Base-by-base conservation (phyloP, 2,797 vertebrate species). In the Cottoperca gobio region DNA sequence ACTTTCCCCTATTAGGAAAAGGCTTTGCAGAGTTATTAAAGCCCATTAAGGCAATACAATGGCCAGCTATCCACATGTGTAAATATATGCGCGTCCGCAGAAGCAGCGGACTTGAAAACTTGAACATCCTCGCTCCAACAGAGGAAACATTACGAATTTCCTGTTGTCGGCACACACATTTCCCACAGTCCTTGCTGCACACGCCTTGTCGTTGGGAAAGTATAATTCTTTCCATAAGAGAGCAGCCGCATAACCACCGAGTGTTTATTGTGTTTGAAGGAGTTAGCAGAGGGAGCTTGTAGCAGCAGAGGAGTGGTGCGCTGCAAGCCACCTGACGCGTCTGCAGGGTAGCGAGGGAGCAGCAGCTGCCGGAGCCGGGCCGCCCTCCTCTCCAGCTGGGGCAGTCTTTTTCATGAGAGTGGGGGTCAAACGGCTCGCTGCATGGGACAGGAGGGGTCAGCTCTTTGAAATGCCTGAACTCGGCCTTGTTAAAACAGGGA, bases 111-210 rank as follows among this genome's bases (percentile, higher is more conserved):
- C 55, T 70, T 35, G 19, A 65, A 57, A 21, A 48, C 19, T 3
- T 19, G 60, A 62, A 80, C 66, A 64, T 72, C 73, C 37, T 70
- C 48, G 52, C 74, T 76, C 40, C 60, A 58, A 17, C 67, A 75
- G 79, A 88, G 89, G 90, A 92, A 92, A 92, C 84, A 77, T 91
- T 82, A 81, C 39, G 23, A 76, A 76, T 88, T 88, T 93, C 91
- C 91, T 93, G 91, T 91, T 94, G 84, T 89, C 88, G 78, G 75
- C 78, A 73, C 78, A 66, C 54, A 54, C 48, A 6, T 76, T 86
- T 88, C 85, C 85, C 90, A 87, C 76, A 76, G 79, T 71, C 16
- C 52, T 45, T 17, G 31, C 2, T 73, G 52, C 84, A 19, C 78
- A 69, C 63, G 73, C 60, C 66, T 81, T 70, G 11, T 53, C 79